Percentiles rank a stretch among this genome's conserved stretches.
phyloP scores from a whole-genome alignment of 1,140 invertebrate genomes.

The Rhizoglyphus robini region DNA sequence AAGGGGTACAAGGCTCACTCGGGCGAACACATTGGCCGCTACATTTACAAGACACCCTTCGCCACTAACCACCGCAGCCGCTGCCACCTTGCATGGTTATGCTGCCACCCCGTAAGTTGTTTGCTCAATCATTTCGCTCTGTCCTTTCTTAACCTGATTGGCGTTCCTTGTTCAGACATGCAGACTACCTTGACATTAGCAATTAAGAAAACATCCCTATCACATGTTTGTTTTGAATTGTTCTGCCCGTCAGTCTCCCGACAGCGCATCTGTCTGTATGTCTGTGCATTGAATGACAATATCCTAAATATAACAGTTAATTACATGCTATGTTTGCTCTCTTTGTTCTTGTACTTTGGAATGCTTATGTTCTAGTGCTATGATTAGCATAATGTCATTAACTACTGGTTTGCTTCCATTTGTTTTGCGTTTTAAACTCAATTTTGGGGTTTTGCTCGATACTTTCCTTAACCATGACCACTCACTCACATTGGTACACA shows the following conservation, averaged over 20 bases:
- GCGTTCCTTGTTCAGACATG: neutral
- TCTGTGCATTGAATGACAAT: neutral
- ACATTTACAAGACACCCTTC: conserved; percentile 52
- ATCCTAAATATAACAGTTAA: no score
- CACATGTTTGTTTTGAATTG: no score
- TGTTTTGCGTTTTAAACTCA: neutral
- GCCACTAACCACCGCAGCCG: conserved; percentile 47
- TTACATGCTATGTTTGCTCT: neutral
- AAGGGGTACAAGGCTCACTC: conserved; percentile 42
- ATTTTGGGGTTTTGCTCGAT: neutral
- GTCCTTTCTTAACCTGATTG: neutral
- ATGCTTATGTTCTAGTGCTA: neutral
- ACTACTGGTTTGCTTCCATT: neutral
- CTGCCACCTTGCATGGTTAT: conserved; percentile 56
- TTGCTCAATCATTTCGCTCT: conserved; percentile 15
- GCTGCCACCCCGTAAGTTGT: conserved; percentile 53
- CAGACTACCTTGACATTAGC: no score
- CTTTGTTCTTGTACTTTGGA: neutral
- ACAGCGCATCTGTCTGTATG: neutral
- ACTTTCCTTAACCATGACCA: no score
- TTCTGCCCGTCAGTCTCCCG: no score
- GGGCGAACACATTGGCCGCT: conserved; percentile 38
- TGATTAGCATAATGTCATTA: neutral
- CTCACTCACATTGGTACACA: no score
- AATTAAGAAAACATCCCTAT: no score